phyloP scores from a whole-genome alignment of 2,888 invertebrate species.

The Hipparchia sbordonii region DNA sequence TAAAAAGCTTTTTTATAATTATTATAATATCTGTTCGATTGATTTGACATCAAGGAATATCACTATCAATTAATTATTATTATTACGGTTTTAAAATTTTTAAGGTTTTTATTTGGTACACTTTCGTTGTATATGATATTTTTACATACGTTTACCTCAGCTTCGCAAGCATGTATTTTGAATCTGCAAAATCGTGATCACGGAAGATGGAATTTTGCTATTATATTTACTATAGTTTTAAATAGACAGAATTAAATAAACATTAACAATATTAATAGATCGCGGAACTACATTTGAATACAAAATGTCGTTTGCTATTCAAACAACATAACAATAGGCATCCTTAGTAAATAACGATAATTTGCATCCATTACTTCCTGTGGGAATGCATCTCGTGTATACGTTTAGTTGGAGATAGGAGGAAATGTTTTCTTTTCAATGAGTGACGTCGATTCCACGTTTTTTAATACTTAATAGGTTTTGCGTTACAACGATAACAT shows the following conservation, averaged over 20 bases:
- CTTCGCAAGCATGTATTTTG: background rate
- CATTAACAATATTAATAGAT: conserved; percentile 23
- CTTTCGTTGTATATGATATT: no score
- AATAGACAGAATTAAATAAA: conserved; percentile 9
- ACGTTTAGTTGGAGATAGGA: conserved; percentile 21
- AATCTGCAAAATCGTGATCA: background rate
- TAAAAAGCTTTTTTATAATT: no score
- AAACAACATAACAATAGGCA: conserved; percentile 24
- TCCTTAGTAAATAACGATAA: conserved; percentile 32
- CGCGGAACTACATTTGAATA: conserved; percentile 27
- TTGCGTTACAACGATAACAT: background rate
- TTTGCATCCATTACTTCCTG: conserved; percentile 37
- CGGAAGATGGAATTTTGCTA: background rate
- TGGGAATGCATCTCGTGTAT: conserved; percentile 31
- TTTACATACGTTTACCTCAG: no score
- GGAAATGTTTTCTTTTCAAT: conserved; percentile 28
- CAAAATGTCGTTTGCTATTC: conserved; percentile 31
- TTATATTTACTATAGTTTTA: no score
- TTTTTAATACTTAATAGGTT: background rate
- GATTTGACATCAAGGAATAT: no score
- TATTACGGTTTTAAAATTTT: no score
- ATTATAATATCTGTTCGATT: no score
- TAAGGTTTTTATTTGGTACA: no score
- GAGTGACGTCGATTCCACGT: conserved; percentile 14
- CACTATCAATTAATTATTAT: no score